A percentile compares a stretch with the other conserved stretches of the same genome.
phyloP scores from a whole-genome alignment of 2,888 invertebrate genomes.

The Nysson spinosus region DNA sequence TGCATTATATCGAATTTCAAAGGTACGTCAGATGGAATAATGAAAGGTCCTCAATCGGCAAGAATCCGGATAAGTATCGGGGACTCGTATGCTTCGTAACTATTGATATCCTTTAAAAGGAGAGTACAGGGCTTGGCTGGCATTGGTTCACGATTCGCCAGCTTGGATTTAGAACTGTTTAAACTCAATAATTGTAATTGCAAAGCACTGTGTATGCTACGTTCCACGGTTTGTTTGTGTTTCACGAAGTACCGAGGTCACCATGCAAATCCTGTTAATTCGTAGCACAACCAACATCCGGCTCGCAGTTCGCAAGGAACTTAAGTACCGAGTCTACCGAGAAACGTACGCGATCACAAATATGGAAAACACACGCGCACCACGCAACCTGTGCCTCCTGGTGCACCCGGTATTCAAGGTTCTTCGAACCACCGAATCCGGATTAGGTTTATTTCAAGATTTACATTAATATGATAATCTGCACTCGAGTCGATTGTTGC shows the following conservation, averaged over 20 bases:
- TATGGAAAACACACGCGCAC: background rate
- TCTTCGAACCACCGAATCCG: conserved; percentile 12
- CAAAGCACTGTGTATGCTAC: conserved; percentile 18
- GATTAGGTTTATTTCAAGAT: conserved; percentile 30
- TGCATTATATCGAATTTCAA: too few species aligned
- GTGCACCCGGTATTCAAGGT: background rate
- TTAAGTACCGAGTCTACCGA: conserved; percentile 13
- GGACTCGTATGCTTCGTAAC: background rate
- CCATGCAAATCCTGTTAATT: conserved; percentile 40
- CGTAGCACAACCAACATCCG: conserved; percentile 29
- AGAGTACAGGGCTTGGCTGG: background rate
- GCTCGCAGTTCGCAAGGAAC: conserved; percentile 10
- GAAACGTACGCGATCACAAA: background rate
- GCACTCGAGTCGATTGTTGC: conserved; percentile 2
- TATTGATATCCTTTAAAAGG: background rate
- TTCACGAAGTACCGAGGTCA: conserved; percentile 12
- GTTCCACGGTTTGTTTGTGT: conserved; percentile 28
- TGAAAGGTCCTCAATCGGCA: too few species aligned
- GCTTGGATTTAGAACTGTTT: background rate
- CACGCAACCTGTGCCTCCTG: background rate
- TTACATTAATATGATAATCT: background rate
- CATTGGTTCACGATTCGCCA: background rate
- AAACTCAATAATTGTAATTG: conserved; percentile 36
- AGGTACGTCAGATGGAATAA: too few species aligned
- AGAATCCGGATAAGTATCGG: too few species aligned